Conservation (phyloP, 2,113 vertebrate genomes). For the Cyprinodon brontotheroides region DNA sequence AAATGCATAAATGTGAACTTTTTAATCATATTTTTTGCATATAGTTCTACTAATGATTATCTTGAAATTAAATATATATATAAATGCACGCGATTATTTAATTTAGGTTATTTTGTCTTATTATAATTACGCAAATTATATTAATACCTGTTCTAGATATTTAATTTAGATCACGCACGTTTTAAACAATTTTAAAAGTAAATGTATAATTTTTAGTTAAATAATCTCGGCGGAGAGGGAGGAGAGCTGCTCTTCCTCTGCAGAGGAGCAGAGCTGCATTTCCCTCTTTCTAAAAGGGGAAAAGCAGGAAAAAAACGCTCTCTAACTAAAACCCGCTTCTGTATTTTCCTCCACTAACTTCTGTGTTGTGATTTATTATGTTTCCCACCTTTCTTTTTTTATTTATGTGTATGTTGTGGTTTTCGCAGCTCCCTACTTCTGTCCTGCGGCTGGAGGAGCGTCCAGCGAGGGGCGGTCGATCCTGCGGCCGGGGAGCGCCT, state of each 20-base stretch:
- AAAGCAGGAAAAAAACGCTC: constrained; percentile 62
- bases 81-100: not conserved
- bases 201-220: not conserved
- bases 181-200: not conserved
- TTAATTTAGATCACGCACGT: not conserved
- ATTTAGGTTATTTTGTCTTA: not conserved
- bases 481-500: constrained; percentile 22
- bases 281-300: constrained; percentile 64
- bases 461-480: constrained; percentile 24
- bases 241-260: not conserved
- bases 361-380: not conserved
- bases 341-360: not conserved
- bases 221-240: not conserved
- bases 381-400: no score
- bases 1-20: not conserved
- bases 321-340: not conserved
- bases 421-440: constrained; percentile 12
- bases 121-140: not conserved
- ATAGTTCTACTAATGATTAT: not conserved
- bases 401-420: not conserved
- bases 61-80: not conserved
- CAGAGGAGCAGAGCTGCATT: constrained; percentile 58
- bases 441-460: constrained; percentile 9
- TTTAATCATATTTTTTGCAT: not conserved
- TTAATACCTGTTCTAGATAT: not conserved